These are phyloP conservation scores for Mythimna pallens DNA, from an alignment of 2,888 invertebrate species.

Conservation along the genomic window DNA sequence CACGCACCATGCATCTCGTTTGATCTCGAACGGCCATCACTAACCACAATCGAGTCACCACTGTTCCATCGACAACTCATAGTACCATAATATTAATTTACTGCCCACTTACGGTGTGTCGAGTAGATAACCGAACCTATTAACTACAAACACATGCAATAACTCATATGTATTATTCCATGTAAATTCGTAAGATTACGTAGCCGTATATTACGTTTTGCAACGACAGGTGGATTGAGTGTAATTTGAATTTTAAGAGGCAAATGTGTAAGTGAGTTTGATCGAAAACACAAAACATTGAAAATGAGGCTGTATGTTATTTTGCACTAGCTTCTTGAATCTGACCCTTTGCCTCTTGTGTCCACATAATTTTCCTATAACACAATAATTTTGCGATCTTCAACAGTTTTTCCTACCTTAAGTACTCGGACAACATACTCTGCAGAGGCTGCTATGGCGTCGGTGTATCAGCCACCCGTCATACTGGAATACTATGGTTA, in stretches of 20 bases:
- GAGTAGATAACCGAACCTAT: slow-evolving; percentile 47
- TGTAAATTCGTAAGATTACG: slow-evolving; percentile 48
- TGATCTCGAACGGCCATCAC: slow-evolving; percentile 6
- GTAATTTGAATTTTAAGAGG: slow-evolving; percentile 26
- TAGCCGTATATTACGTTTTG: slow-evolving; percentile 33
- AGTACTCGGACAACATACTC: too few species aligned
- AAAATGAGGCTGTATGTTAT: too few species aligned
- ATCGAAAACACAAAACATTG: background rate
- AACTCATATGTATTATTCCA: slow-evolving; percentile 57
- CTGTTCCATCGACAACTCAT: slow-evolving; percentile 7
- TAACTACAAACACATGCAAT: slow-evolving; percentile 38
- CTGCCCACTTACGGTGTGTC: slow-evolving; percentile 38
- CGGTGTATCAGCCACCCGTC: too few species aligned
- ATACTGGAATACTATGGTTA: too few species aligned
- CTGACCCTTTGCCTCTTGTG: too few species aligned
- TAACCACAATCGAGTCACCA: background rate
- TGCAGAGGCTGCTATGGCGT: too few species aligned
- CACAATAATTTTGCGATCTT: too few species aligned
- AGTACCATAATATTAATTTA: slow-evolving; percentile 37
- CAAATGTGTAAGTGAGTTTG: background rate
- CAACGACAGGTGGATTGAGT: slow-evolving; percentile 38
- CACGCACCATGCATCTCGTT: background rate
- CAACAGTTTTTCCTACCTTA: too few species aligned
- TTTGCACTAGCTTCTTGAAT: too few species aligned
- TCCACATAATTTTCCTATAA: too few species aligned